Base-by-base conservation (phyloP, 2,888 invertebrate genomes). In the Agonopterix arenella region DNA sequence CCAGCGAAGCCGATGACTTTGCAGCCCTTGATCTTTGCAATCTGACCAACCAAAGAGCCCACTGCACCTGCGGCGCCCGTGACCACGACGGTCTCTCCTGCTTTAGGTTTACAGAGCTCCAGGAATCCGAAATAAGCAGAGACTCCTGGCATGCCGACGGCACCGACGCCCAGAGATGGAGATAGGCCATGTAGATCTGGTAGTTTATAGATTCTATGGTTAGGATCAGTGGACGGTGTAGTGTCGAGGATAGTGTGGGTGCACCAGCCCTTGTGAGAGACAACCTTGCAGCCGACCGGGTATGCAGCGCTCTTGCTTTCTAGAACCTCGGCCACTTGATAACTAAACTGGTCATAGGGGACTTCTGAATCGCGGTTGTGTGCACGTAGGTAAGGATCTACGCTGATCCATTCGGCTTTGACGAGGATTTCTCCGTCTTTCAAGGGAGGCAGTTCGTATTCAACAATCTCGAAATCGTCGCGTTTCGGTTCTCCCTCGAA, bases 31-130 rank as follows among this genome's bases (percentile, higher is more conserved):
- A 94, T 90, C 74, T 94, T 94, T 0, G 92, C 95, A 47, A 95
- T 93, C 76, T 95, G 95, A 2, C 94, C 95, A 0, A 93, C 95
- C 9, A 92, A 68, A 49, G 91, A 92, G 2, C 95, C 95, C 0
- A 95, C 94, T 2, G 94, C 94, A 1, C 95, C 95, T 0, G 93
- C 94, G 2, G 94, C 95, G 0, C 92, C 91, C 2, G 91, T 92
- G 2, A 95, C 91, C 0, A 94, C 92, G 0, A 95, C 90, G 0
- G 92, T 93, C 66, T 95, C 93, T 0, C 93, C 94, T 1, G 85
- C 60, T 73, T 93, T 92, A 0, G 94, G 93, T 45, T 92, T 73
- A 62, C 94, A 94, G 13, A 94, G 61, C 51, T 94, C 92, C 44
- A 92, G 61, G 9, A 95, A 81, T 2, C 94, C 95, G 68, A 93